Percentiles rank a stretch among this genome's conserved stretches.
Evolutionary conservation across 2,113 vertebrate species (phyloP).

Genomic region (Clarias magur): DNA sequence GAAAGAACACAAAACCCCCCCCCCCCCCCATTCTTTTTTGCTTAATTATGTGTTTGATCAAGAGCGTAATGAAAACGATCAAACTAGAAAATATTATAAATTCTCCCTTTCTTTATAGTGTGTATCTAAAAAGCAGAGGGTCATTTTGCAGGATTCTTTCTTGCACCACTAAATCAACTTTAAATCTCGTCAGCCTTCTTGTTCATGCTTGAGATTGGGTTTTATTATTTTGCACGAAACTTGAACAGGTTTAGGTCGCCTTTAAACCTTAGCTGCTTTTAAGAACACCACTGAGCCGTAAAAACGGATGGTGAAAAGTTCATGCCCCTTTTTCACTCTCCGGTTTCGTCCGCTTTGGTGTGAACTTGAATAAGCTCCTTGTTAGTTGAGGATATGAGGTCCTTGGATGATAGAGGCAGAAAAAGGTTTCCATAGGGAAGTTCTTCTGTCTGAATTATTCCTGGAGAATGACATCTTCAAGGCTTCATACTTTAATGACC

Average conservation of each 20-base stretch:
- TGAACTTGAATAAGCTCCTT: neutral
- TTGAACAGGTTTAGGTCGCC: neutral
- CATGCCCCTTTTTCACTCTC: constrained; percentile 58
- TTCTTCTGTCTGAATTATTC: neutral
- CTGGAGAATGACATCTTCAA: neutral
- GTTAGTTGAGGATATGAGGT: neutral
- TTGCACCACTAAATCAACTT: no score
- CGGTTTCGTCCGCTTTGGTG: neutral
- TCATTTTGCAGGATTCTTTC: neutral
- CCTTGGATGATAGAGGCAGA: neutral
- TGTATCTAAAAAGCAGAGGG: constrained; percentile 27
- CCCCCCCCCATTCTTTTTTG: no score
- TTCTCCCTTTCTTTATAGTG: neutral
- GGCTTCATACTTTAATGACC: neutral
- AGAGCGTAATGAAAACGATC: neutral
- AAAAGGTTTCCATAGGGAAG: neutral
- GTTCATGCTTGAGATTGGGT: neutral
- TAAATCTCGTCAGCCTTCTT: no score
- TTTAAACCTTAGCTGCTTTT: constrained; percentile 23
- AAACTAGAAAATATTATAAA: neutral
- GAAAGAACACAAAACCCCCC: neutral
- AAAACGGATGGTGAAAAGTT: constrained; percentile 49
- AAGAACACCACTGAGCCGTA: constrained; percentile 14
- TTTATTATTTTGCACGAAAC: neutral
- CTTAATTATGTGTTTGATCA: neutral